Percentiles rank a stretch among this genome's conserved stretches.
Evolutionary conservation across 2,797 vertebrate species (phyloP).

Genomic region (Peromyscus melanophrys): DNA sequence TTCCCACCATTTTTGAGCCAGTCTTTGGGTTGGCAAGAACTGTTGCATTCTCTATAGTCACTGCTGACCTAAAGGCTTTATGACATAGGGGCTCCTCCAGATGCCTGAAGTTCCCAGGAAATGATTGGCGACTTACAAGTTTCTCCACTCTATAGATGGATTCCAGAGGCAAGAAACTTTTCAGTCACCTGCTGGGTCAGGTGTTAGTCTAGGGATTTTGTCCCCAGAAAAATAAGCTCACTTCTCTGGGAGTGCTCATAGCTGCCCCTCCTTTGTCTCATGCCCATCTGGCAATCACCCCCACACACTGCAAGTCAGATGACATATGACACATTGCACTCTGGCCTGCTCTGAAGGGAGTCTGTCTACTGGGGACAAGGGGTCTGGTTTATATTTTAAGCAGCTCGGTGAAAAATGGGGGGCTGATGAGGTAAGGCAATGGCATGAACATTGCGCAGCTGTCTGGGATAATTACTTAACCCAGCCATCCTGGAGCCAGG

Average conservation of each 20-base stretch:
- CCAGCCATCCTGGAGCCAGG: conserved; percentile 30
- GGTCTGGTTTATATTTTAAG: conserved; percentile 85
- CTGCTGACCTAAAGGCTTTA: neutral
- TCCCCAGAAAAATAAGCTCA: conserved; percentile 40
- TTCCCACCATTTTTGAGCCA: neutral
- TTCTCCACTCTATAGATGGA: conserved; percentile 34
- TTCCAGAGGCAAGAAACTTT: conserved; percentile 30
- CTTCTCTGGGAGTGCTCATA: neutral
- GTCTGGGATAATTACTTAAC: conserved; percentile 57
- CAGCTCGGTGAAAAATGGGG: conserved; percentile 63
- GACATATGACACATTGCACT: conserved; percentile 74
- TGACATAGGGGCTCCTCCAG: neutral
- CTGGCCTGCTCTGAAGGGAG: conserved; percentile 47
- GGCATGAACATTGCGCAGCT: conserved; percentile 32
- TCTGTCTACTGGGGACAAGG: conserved; percentile 38
- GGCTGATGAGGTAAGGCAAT: conserved; percentile 76
- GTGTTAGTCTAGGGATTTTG: conserved; percentile 25
- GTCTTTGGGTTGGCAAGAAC: neutral
- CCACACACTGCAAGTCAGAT: conserved; percentile 77
- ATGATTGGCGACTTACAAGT: conserved; percentile 29
- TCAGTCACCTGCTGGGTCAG: conserved; percentile 62
- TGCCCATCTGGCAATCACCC: conserved; percentile 73
- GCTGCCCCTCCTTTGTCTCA: neutral
- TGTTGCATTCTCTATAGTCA: neutral
- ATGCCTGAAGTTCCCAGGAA: conserved; percentile 60